These are phyloP conservation scores for Aculops lycopersici DNA, from an alignment of 1,140 invertebrate genomes.

Conservation along the genomic window DNA sequence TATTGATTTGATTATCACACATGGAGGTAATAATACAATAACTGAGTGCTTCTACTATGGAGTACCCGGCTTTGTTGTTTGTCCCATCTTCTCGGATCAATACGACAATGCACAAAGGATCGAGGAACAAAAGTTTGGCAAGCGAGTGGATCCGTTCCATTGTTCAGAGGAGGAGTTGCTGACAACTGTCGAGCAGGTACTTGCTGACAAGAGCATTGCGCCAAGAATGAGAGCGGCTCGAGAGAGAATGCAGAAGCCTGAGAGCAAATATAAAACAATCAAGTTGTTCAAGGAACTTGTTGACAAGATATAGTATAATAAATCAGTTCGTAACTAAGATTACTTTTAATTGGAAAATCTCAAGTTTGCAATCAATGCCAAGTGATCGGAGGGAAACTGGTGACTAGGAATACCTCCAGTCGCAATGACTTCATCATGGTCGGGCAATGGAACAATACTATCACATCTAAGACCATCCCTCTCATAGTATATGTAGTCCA, in stretches of 20 bases:
- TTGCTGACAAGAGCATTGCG: background rate
- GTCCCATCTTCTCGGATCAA: constrained; percentile 6
- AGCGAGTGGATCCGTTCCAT: constrained; percentile 5
- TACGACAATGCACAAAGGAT: constrained; percentile 8
- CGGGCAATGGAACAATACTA: constrained; percentile 35
- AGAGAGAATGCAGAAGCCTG: background rate
- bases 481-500: constrained; percentile 50
- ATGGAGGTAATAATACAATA: constrained; percentile 14
- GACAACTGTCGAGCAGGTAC: background rate
- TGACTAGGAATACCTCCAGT: constrained; percentile 45
- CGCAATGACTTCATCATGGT: constrained; percentile 29
- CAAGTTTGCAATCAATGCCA: constrained; percentile 53
- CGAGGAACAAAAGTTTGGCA: constrained; percentile 2
- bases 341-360: no score
- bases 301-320: background rate
- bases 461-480: constrained; percentile 4
- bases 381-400: constrained; percentile 64
- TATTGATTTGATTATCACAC: constrained; percentile 12
- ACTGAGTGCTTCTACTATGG: constrained; percentile 9
- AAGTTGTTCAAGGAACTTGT: background rate
- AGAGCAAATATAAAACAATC: background rate
- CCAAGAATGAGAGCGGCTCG: background rate
- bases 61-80: constrained; percentile 2
- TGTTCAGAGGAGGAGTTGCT: constrained; percentile 5
- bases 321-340: no score